Percentiles rank a stretch among this genome's conserved stretches.
phyloP scores from a whole-genome alignment of 1,140 invertebrate genomes.

The Bilobella aurantiaca region DNA sequence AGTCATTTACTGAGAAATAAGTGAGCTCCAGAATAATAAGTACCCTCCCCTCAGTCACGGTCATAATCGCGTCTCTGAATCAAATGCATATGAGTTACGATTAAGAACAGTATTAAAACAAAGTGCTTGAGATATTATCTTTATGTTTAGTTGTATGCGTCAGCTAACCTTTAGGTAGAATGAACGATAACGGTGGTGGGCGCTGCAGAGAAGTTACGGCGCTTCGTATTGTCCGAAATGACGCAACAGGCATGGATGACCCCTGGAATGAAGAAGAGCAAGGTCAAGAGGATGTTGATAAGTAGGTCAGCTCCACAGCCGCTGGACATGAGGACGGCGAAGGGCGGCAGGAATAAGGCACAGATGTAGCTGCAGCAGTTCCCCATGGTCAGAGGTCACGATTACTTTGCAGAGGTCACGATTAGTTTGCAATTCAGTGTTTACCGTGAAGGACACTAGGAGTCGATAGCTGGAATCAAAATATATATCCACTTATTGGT shows the following conservation, averaged over 20 bases:
- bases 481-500: neutral
- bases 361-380: neutral
- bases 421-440: neutral
- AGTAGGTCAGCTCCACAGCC: conserved; percentile 1
- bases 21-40: neutral
- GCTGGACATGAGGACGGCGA: conserved; percentile 1
- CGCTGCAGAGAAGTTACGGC: neutral
- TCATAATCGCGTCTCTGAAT: neutral
- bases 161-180: too few relatives aligned
- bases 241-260: conserved; percentile 10
- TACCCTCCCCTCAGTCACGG: neutral
- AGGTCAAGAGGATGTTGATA: conserved; percentile 3
- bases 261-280: neutral
- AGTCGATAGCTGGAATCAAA: neutral
- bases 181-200: neutral
- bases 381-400: neutral
- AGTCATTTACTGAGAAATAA: neutral
- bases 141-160: too few relatives aligned
- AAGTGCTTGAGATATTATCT: neutral
- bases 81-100: neutral
- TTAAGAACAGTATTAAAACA: neutral
- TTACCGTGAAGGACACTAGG: neutral
- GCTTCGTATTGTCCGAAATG: conserved; percentile 1
- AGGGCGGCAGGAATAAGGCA: neutral
- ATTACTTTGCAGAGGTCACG: neutral